phyloP scores from a whole-genome alignment of 1,140 invertebrate genomes.

The Drosophila ananassae region DNA sequence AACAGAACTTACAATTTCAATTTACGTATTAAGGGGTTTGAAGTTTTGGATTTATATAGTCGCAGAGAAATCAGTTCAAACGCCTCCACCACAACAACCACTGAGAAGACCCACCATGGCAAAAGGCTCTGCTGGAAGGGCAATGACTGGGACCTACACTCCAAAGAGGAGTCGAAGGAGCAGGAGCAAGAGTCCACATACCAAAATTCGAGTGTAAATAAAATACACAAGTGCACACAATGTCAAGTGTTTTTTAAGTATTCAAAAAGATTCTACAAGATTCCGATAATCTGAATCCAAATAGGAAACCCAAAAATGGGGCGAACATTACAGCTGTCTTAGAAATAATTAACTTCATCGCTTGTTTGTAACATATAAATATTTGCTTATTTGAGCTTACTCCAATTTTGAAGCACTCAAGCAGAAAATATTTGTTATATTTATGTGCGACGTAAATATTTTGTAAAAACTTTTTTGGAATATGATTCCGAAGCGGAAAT shows the following conservation, averaged over 20 bases:
- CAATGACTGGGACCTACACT: too few species aligned
- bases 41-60: background rate
- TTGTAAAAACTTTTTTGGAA: background rate
- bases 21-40: background rate
- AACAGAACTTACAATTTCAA: background rate
- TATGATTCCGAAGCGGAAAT: background rate
- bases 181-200: background rate
- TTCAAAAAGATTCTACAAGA: background rate
- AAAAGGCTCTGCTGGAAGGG: too few species aligned
- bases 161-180: background rate
- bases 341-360: background rate
- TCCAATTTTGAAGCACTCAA: background rate
- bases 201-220: background rate
- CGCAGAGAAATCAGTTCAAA: background rate
- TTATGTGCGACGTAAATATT: background rate
- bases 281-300: background rate
- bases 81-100: background rate
- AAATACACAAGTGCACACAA: background rate
- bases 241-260: background rate
- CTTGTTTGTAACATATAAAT: background rate
- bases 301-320: background rate
- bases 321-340: background rate
- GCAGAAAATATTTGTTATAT: background rate
- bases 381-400: background rate
- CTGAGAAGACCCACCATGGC: too few species aligned